A percentile compares a stretch with the other conserved stretches of the same genome.
Conservation (phyloP, 2,113 vertebrate species). For the Psittacara wagleri region DNA sequence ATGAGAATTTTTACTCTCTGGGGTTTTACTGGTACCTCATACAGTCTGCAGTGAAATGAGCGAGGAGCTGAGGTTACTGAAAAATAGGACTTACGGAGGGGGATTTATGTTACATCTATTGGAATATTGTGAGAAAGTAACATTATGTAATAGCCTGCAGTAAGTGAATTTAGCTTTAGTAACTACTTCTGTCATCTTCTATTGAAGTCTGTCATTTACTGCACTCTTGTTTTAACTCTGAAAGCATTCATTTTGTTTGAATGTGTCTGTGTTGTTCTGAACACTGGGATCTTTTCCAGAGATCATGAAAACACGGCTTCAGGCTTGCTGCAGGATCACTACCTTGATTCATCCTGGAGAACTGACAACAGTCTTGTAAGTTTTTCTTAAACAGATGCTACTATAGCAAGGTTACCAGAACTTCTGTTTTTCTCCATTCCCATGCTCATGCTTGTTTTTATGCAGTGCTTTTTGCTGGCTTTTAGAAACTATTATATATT, state of each 20-base stretch:
- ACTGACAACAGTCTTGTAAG: constrained; percentile 82
- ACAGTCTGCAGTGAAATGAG: too few relatives aligned
- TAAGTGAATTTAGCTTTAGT: neutral
- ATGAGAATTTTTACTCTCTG: neutral
- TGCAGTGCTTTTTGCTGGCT: neutral
- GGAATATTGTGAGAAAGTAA: neutral
- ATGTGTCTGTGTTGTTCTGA: neutral
- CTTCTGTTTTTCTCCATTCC: neutral
- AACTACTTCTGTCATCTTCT: neutral
- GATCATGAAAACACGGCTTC: constrained; percentile 66
- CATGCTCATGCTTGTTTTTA: neutral
- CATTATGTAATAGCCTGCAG: too few relatives aligned
- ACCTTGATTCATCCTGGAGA: constrained; percentile 88
- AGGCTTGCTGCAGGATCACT: constrained; percentile 81
- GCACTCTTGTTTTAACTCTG: neutral
- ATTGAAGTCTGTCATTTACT: neutral
- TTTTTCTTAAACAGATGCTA: neutral
- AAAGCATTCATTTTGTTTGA: neutral
- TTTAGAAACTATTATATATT: neutral
- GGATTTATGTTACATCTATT: neutral
- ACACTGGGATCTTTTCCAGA: constrained; percentile 66
- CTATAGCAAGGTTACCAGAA: neutral
- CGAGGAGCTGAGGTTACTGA: neutral
- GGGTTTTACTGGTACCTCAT: neutral
- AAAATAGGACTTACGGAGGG: neutral